Evolutionary conservation across 2,113 vertebrate genomes (phyloP), one percentile per base, ranked within the genome.

Genomic region (Pachypanchax playfairii): DNA sequence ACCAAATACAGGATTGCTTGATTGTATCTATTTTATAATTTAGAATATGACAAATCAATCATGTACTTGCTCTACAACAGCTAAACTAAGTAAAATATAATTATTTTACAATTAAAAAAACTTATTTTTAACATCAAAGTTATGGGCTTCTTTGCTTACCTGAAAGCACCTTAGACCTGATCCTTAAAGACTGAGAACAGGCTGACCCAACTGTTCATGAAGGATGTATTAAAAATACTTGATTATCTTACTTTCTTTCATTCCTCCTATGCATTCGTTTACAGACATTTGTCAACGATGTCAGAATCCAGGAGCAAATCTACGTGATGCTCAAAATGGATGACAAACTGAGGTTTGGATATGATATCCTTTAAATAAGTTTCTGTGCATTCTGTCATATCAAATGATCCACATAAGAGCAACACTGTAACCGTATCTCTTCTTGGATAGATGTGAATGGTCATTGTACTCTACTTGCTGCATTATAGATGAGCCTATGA

Each of bases 321-420:
- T 98, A 98, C 7, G 94, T 96, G 71, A 98, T 95, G 1, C 89
- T 98, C 90, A 96, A 96, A 83, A 93, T 92, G 60, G 95, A 96
- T 76, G 96, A 98, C 90, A 98, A 96, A 81, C 70, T 98, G 83
- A 93, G 96, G 92, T 98, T 98, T 90, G 97, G 97, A 80, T 98
- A 98, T 86, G 96, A 98, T 98, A 98, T 98, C 97, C 96, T 98
- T 96, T 87, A 8, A 70, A 33, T 47, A 2, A 50, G 29, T 15
- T 49, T 21, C 20, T 46, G 7, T 47, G 5, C 44, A 33, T 6
- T 46, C 18, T 15, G 35, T 71, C 10, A 11, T 21, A 21, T 24
- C 25, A n/a, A n/a, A 53, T 53, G 49, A 31, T 36, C 14, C 46
- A 28, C 6, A 0, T 52, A 52, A 0, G 25, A 43, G 29, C 65